These are phyloP conservation scores for Argyrosomus japonicus DNA, from an alignment of 2,113 vertebrate species.

Conservation along the genomic window DNA sequence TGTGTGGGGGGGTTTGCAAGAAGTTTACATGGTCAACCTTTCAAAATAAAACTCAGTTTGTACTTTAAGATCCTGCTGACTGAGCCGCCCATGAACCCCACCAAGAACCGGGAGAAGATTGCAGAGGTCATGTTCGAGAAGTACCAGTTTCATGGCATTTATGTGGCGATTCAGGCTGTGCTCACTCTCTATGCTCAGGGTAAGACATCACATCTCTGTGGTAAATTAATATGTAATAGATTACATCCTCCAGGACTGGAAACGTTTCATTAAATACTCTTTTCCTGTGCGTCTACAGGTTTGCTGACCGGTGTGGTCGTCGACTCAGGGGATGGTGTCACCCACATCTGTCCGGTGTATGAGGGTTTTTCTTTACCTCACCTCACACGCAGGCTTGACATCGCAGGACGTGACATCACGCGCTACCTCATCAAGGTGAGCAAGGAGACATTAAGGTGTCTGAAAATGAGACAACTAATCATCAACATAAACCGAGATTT, in stretches of 20 bases:
- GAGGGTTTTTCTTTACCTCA: conserved; percentile 98
- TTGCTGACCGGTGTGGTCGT: conserved; percentile 96
- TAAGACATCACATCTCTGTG: conserved; percentile 66
- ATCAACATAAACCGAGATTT: no score
- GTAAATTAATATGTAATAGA: not conserved
- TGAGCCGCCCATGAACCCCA: conserved; percentile 97
- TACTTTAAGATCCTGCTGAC: conserved; percentile 88
- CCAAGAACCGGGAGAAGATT: conserved; percentile 97
- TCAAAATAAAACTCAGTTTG: conserved; percentile 2
- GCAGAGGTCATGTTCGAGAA: conserved; percentile 99
- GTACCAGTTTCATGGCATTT: conserved; percentile 95
- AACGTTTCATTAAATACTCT: not conserved
- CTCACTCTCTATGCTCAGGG: conserved; percentile 98
- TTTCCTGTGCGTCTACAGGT: conserved; percentile 79
- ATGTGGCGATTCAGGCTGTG: conserved; percentile 97
- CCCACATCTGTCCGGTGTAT: conserved; percentile 98
- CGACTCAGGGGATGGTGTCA: conserved; percentile 98
- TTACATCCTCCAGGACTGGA: not conserved
- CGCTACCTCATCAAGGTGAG: conserved; percentile 97
- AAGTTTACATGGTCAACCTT: not conserved
- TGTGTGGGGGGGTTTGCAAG: no score
- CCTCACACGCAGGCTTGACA: conserved; percentile 96
- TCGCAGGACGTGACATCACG: conserved; percentile 97
- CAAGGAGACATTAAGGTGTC: no score
- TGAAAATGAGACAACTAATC: no score